A percentile compares a stretch with the other conserved stretches of the same genome.
Evolutionary conservation across 2,113 vertebrate genomes (phyloP).

Genomic region (Pygoscelis antarcticus): DNA sequence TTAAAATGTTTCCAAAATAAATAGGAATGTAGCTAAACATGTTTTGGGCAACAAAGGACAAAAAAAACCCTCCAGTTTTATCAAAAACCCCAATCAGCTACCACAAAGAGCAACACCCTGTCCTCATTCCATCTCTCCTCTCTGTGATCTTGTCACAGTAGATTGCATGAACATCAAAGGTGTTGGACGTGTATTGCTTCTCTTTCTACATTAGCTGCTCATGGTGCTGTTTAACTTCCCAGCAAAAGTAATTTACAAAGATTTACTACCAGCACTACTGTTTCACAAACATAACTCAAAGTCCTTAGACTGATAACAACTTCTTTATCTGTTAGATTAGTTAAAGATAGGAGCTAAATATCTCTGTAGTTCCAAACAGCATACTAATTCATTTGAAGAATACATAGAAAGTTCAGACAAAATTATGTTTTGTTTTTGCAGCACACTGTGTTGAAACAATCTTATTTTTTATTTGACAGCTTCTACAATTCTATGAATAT

Average conservation of each 20-base stretch:
- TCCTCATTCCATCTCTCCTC: not conserved
- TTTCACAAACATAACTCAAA: not conserved
- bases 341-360: not conserved
- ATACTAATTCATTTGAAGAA: not conserved
- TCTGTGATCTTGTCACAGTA: not conserved
- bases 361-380: not conserved
- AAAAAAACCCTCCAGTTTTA: accelerated
- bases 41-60: not conserved
- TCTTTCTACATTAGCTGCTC: not conserved
- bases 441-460: not conserved
- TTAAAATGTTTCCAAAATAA: not conserved
- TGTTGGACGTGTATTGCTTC: not conserved
- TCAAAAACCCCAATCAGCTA: not conserved
- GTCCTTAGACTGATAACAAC: not conserved
- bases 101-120: not conserved
- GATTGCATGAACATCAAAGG: not conserved
- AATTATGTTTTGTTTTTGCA: not conserved
- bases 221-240: not conserved
- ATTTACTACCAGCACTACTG: not conserved
- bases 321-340: not conserved
- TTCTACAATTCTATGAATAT: not conserved
- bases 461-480: not conserved
- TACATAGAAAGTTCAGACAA: not conserved
- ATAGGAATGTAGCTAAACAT: not conserved
- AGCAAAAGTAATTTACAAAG: not conserved